Evolutionary conservation across 2,113 vertebrate genomes (phyloP).

Genomic region (Cheilinus undulatus): DNA sequence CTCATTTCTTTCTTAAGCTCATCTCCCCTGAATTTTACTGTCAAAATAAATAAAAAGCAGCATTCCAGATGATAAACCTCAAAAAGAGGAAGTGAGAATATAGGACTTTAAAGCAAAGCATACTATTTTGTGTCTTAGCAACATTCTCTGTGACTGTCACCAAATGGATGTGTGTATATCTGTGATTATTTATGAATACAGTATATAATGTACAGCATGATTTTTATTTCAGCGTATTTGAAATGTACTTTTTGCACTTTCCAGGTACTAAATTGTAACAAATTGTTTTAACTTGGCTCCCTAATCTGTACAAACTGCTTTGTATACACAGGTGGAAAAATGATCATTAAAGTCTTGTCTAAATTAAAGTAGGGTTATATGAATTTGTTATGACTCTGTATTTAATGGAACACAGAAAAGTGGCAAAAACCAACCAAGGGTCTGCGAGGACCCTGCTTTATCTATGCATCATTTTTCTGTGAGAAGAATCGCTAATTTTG

Average conservation of each 20-base stretch:
- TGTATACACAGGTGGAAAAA: slow-evolving; percentile 88
- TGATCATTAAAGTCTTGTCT: slow-evolving; percentile 86
- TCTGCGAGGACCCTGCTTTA: too few relatives aligned
- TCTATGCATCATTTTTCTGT: too few relatives aligned
- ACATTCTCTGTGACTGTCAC: slow-evolving; percentile 77
- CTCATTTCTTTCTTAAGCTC: slow-evolving; percentile 8
- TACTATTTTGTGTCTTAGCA: slow-evolving; percentile 74
- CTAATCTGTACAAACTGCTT: slow-evolving; percentile 90
- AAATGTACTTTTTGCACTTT: slow-evolving; percentile 93
- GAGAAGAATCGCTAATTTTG: too few relatives aligned
- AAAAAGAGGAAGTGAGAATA: slow-evolving; percentile 47
- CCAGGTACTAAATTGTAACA: slow-evolving; percentile 91
- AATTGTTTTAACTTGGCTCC: slow-evolving; percentile 89
- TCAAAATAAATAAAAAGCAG: slow-evolving; percentile 35
- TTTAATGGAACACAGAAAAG: neutral
- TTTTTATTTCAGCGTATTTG: slow-evolving; percentile 85
- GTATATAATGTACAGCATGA: slow-evolving; percentile 94
- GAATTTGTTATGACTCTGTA: neutral
- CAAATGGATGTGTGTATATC: slow-evolving; percentile 90
- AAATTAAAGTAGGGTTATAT: slow-evolving; percentile 47
- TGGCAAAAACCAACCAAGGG: too few relatives aligned
- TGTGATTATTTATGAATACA: slow-evolving; percentile 89
- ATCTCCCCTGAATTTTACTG: slow-evolving; percentile 10
- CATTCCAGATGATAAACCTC: slow-evolving; percentile 69
- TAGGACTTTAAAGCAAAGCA: slow-evolving; percentile 38